Base-by-base conservation (phyloP, 1,140 invertebrate species). In the Hirudo medicinalis region DNA sequence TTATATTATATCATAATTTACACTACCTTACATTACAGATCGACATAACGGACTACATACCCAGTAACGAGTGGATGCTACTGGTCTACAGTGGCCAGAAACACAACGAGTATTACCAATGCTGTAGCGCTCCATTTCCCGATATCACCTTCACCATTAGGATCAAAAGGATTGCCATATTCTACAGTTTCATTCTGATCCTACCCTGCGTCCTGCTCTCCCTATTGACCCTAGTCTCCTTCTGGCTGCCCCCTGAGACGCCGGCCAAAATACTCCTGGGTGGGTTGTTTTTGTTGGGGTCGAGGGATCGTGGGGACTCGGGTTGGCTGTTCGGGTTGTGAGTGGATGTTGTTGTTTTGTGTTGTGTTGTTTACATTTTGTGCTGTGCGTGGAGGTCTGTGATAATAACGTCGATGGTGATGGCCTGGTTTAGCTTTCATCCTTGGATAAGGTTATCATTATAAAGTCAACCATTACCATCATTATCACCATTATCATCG, bases 81-180 rank as follows among this genome's bases (percentile, higher is more conserved):
- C 72, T 83, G 0, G 79, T 79, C 2, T 78, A 83, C 3, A 76
- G 78, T 0, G 78, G 80, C 15, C 74, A 76, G 66, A 82, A 83
- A 63, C 79, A 83, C 67, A 76, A 78, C 67, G 43, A 54, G 8
- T 76, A 81, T 71, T 85, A 87, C 76, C 27, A 78, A 53, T 86
- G 86, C 77, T 86, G 85, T 76, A 22, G 75, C 55, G 84, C 87
- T 71, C 81, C 85, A 0, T 88, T 87, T 76, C 80, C 85, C 15
- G 82, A 82, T 72, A 74, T 87, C 20, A 81, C 82, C 0, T 86
- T 85, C 71, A 82, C 74, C n/a, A 29, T 76, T 0, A 25, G 36
- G 11, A 70, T 77, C 20, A 54, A 72, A 53, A 55, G 76, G 67
- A 73, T 68, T 11, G 71, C 73, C n/a, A 71, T 72, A 4, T 77